Evolutionary conservation across 2,797 vertebrate genomes (phyloP), one percentile per base, ranked within the genome.

Genomic region (Hozukius guyotensis): DNA sequence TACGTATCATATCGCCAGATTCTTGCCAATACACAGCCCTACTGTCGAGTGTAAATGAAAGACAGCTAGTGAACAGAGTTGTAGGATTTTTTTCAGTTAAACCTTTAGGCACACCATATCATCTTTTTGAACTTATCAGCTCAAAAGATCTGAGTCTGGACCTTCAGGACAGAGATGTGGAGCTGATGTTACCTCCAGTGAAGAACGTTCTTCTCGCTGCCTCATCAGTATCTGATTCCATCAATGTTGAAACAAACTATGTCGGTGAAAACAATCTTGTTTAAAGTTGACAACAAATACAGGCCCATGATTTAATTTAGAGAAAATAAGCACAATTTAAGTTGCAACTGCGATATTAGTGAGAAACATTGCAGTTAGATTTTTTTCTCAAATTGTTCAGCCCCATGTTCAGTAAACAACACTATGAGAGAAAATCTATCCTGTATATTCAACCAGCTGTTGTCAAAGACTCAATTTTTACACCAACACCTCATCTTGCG

Each of bases 1-100:
- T 2, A 46, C 16, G 16, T 0, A 0, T 46, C 14, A 6, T 46
- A 46, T 46, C 6, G 16, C 42, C 42, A 18, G 16, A 46, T 46
- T 46, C 42, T 46, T 46, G 42, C 42, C 42, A 3, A 46, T 18
- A 46, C 42, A 1, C 14, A 46, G 42, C 42, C 6, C 6, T 46
- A 46, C 16, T 46, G 42, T 46, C 16, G 16, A 18, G 42, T 46
- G 42, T 46, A 46, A 46, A 46, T 46, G 42, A 52, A 52, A 52
- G 49, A 52, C 49, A n/a, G 49, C 49, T 52, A n/a, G 49, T 52
- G 49, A 52, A n/a, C 49, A n/a, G 49, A 20, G 49, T 8, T 46
- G 42, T 46, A 46, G 0, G 38, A 16, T 42, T 42, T 42, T 5
- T 42, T 42, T 42, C 14, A 42, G 38, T 1, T 42, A 42, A 42